Evolutionary conservation across 2,888 invertebrate genomes (phyloP), one percentile per base, ranked within the genome.

Genomic region (Agonopterix heracliana): DNA sequence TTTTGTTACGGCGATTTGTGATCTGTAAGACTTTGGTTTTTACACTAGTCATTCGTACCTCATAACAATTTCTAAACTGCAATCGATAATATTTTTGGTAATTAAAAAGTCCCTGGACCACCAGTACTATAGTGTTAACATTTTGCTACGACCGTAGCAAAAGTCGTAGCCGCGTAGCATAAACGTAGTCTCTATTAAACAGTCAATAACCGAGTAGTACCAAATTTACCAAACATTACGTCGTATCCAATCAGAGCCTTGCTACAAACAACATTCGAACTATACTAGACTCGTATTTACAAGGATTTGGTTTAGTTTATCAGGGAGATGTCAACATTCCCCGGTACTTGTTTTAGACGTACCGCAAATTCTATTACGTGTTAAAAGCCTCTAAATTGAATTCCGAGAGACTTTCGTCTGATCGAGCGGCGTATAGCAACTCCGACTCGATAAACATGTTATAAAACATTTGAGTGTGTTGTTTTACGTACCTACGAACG

Each of bases 381-480:
- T 51, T 57, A 57, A 55, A 57, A 57, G 57, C 57, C 42, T 46
- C 42, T 47, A 52, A 53, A 55, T 54, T 55, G 52, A 47, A 51
- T 55, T 54, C 45, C 52, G 41, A 35, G 2, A 3, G 41, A 41
- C 43, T 46, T 47, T 44, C 40, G 49, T 43, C 49, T 47, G 47
- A 55, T 55, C 50, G 55, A 26, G 26, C 26, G 26, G 26, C 5
- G 26, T 26, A 41, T 9, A 47, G 46, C n/a, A n/a, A 41, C 44
- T 41, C 40, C 11, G 43, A 50, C 51, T 48, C 38, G 34, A 41
- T 50, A 47, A 41, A 35, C 35, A 40, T 5, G 44, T 43, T 43
- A 38, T 38, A n/a, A n/a, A n/a, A 38, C n/a, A 38, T 38, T n/a
- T n/a, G 38, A n/a, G 26, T 36, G n/a, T 36, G 10, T 3, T 36